phyloP scores from a whole-genome alignment of 2,888 invertebrate species.

The Drosophila acutilabella region DNA sequence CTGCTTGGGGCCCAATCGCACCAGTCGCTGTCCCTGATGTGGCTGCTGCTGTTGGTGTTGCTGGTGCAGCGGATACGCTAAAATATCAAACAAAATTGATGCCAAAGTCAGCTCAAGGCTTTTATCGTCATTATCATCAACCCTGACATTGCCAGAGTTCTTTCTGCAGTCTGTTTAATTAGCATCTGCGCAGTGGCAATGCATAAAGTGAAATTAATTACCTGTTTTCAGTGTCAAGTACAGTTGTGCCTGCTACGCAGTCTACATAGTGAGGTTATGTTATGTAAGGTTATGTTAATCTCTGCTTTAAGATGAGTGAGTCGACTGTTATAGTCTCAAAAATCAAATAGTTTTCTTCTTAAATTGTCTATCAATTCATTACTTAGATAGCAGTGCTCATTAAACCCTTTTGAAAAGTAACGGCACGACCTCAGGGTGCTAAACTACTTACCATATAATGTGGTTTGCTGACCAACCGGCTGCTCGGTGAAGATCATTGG shows the following conservation, averaged over 20 bases:
- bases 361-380: no score
- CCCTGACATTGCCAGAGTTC: constrained; percentile 25
- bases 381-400: no score
- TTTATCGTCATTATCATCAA: constrained; percentile 12
- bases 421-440: neutral
- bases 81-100: constrained; percentile 22
- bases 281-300: no score
- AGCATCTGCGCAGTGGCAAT: constrained; percentile 18
- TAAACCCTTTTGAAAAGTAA: no score
- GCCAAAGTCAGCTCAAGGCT: constrained; percentile 16
- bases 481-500: constrained; percentile 56
- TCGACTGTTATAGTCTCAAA: no score
- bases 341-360: no score
- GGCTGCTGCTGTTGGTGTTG: constrained; percentile 37
- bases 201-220: constrained; percentile 7
- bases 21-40: constrained; percentile 49
- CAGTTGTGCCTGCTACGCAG: no score
- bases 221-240: no score
- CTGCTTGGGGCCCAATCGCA: constrained; percentile 51
- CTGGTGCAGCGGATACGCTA: constrained; percentile 71
- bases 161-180: constrained; percentile 32
- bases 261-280: no score
- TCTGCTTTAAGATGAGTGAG: no score
- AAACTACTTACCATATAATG: constrained; percentile 53
- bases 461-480: constrained; percentile 34